Evolutionary conservation across 2,888 invertebrate species (phyloP), one percentile per base, ranked within the genome.

Genomic region (Eilema depressum): DNA sequence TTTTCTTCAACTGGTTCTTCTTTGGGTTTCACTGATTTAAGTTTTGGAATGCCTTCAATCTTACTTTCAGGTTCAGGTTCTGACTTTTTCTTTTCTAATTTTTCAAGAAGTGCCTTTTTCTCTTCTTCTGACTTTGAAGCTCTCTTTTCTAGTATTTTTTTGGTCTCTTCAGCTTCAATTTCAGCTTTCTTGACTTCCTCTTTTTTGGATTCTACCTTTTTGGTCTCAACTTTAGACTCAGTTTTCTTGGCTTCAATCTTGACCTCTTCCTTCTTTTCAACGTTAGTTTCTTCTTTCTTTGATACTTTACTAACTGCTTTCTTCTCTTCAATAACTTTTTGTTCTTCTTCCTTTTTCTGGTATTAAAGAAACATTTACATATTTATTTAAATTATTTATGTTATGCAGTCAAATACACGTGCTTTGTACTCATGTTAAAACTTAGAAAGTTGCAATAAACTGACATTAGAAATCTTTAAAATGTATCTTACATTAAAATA

Each of bases 41-140:
- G 92, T 92, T 96, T 96, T 84, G 96, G 96, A 89, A 96, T 94
- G 88, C 96, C 96, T 91, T 96, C 96, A 85, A 96, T 94, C 89
- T 96, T 96, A 70, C 96, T 93, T 88, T 96, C 96, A 20, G 92
- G 89, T 86, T 95, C 93, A 75, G 92, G 90, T 86, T 93, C 92
- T 56, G 93, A 91, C 78, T 96, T 96, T 82, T 96, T 96, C 73
- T 92, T 94, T 78, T 95, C 95, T 25, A 93, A 87, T 86, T 93
- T 93, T 81, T 96, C 96, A 25, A 96, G 90, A 78, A 95, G 92
- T 70, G 93, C 89, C 73, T 93, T 95, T 88, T 95, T 95, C 83
- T 95, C 94, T 85, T 93, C 94, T 82, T 95, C 95, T 64, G 95
- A 93, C 78, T 95, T 95, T 25, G 93, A 89, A 23, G 94, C 93